These are phyloP conservation scores for Sinocyclocheilus anophthalmus DNA, from an alignment of 2,113 vertebrate genomes.

Conservation along the genomic window DNA sequence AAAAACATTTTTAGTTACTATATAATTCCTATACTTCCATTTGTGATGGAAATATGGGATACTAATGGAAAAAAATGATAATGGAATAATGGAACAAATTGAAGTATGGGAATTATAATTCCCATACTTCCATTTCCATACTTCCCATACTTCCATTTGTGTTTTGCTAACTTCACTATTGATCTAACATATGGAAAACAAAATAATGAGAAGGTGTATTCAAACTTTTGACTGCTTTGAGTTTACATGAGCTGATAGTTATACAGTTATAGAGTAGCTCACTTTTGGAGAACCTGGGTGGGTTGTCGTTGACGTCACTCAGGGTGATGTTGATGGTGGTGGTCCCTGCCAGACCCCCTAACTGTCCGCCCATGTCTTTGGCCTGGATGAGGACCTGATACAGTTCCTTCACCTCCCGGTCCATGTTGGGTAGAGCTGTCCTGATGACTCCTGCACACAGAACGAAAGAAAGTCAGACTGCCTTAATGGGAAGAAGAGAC, in stretches of 20 bases:
- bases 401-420: slow-evolving; percentile 95
- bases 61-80: neutral
- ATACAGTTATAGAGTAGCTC: slow-evolving; percentile 47
- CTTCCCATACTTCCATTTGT: neutral
- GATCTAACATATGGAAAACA: neutral
- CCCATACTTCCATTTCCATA: too few relatives aligned
- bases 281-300: slow-evolving; percentile 98
- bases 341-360: slow-evolving; percentile 93
- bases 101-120: neutral
- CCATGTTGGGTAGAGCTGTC: slow-evolving; percentile 98
- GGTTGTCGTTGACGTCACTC: slow-evolving; percentile 98
- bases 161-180: too few relatives aligned
- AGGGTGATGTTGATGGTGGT: slow-evolving; percentile 94
- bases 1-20: neutral
- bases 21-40: neutral
- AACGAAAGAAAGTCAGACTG: slow-evolving; percentile 34
- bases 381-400: slow-evolving; percentile 98
- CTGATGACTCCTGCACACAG: slow-evolving; percentile 87
- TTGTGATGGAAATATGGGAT: neutral
- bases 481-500: slow-evolving; percentile 14
- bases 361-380: slow-evolving; percentile 98
- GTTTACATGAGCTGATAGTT: neutral
- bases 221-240: neutral
- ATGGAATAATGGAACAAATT: neutral
- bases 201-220: neutral